Percentiles rank a stretch among this genome's conserved stretches.
phyloP scores from a whole-genome alignment of 2,797 vertebrate genomes.

The Oceanodroma leucorhoa region DNA sequence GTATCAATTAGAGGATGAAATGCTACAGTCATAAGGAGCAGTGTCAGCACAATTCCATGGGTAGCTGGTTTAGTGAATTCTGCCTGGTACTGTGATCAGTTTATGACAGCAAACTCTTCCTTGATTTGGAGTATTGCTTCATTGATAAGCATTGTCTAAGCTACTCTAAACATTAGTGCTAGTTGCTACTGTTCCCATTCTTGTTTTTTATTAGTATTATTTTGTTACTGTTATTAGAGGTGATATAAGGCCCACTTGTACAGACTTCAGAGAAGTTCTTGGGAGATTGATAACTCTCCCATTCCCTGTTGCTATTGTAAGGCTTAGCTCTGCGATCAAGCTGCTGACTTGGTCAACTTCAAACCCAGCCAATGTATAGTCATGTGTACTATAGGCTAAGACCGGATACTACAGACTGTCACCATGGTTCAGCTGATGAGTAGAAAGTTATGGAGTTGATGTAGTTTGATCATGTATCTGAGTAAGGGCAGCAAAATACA shows the following conservation, averaged over 20 bases:
- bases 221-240: background rate
- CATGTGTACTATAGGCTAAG: background rate
- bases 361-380: background rate
- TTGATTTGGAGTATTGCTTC: background rate
- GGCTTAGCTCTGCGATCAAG: background rate
- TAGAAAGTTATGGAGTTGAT: background rate
- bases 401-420: background rate
- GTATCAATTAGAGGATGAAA: background rate
- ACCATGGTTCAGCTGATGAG: background rate
- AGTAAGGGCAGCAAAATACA: background rate
- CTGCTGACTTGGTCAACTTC: background rate
- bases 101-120: background rate
- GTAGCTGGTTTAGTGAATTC: background rate
- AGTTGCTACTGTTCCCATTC: background rate
- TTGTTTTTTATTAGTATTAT: background rate
- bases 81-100: background rate
- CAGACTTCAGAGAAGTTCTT: background rate
- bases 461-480: background rate
- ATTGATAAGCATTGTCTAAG: background rate
- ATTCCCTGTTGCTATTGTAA: background rate
- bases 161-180: background rate
- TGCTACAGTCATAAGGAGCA: background rate
- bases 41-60: background rate
- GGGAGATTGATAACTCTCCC: background rate
- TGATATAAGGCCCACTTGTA: background rate